phyloP scores from a whole-genome alignment of 2,113 vertebrate genomes.

The Rhinolophus ferrumequinum region DNA sequence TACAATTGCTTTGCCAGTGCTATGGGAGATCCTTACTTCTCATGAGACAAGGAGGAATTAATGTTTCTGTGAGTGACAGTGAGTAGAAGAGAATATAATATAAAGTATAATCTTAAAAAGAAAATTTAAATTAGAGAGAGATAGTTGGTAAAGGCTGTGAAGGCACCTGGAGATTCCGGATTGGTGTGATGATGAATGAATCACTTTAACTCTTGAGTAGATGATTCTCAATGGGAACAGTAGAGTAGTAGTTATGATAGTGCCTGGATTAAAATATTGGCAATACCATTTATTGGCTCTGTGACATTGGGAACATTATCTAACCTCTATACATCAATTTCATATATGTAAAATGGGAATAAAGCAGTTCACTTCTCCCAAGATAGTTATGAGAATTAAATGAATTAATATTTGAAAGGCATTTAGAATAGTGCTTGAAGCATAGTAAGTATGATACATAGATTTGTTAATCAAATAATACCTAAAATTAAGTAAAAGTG shows the following conservation, averaged over 20 bases:
- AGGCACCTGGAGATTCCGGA: background rate
- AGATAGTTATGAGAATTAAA: background rate
- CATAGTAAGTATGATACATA: background rate
- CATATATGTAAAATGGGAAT: background rate
- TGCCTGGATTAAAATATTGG: background rate
- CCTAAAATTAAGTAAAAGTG: background rate
- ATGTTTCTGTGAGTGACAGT: background rate
- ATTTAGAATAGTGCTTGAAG: background rate
- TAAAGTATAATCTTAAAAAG: background rate
- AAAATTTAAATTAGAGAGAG: background rate
- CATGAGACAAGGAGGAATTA: background rate
- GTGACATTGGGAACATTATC: background rate
- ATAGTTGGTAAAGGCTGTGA: background rate
- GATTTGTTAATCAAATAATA: background rate
- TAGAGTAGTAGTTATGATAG: background rate
- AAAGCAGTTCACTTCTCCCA: background rate
- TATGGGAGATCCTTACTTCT: background rate
- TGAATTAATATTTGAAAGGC: background rate
- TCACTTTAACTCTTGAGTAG: background rate
- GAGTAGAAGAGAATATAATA: background rate
- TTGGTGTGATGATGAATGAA: background rate
- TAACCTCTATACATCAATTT: background rate
- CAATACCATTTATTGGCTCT: background rate
- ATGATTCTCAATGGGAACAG: background rate
- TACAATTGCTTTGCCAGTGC: background rate